phyloP scores from a whole-genome alignment of 2,113 vertebrate genomes.

The Morphnarchus princeps region DNA sequence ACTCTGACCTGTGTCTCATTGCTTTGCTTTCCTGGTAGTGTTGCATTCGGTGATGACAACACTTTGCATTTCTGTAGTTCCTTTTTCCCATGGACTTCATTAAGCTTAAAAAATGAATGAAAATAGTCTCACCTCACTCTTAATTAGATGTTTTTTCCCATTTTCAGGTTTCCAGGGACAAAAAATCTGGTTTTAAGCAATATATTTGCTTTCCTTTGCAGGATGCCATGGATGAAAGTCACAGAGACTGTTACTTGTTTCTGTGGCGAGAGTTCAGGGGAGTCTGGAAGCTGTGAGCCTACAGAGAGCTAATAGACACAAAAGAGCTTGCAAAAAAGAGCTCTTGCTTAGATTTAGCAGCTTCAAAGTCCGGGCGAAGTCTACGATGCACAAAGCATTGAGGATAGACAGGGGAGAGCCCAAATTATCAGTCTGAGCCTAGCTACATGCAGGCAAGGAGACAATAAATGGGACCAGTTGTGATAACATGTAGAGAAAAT shows the following conservation, averaged over 20 bases:
- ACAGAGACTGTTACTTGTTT: background rate
- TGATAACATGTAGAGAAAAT: background rate
- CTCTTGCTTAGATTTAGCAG: background rate
- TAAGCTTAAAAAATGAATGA: background rate
- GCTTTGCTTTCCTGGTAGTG: background rate
- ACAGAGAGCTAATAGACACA: background rate
- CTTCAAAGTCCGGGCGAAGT: background rate
- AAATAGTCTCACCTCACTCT: background rate
- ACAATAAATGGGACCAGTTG: background rate
- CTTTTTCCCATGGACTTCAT: background rate
- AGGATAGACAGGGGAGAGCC: background rate
- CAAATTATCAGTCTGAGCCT: background rate
- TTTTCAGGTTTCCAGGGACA: background rate
- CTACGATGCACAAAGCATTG: background rate
- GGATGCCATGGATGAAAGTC: background rate
- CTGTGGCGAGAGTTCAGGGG: background rate
- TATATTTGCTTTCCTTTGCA: background rate
- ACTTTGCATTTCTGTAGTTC: background rate
- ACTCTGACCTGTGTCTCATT: background rate
- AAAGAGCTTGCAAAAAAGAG: background rate
- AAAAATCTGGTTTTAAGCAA: background rate
- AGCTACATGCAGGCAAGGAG: background rate
- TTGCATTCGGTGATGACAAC: background rate
- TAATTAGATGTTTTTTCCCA: rapidly evolving
- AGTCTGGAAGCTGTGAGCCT: background rate